phyloP scores from a whole-genome alignment of 2,113 vertebrate genomes.

The Salvelinus sp. region DNA sequence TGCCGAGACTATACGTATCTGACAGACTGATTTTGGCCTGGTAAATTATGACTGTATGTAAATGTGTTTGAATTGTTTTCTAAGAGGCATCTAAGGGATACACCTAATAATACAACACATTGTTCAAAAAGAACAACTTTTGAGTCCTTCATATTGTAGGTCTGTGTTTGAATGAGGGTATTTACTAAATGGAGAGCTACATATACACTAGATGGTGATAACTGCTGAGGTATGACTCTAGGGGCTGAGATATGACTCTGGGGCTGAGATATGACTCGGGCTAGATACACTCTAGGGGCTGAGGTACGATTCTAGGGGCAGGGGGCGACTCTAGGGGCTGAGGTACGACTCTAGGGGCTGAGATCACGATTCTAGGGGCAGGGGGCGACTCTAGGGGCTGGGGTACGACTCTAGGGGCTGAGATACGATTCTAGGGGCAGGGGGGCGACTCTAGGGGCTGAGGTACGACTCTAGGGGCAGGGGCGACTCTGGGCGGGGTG shows the following conservation, averaged over 20 bases:
- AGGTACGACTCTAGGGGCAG: too few relatives aligned
- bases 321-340: too few relatives aligned
- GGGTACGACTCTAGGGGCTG: too few relatives aligned
- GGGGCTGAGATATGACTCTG: background rate
- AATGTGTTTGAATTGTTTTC: background rate
- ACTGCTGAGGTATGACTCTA: background rate
- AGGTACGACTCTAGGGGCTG: too few relatives aligned
- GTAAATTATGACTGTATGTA: background rate
- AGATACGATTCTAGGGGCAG: too few relatives aligned
- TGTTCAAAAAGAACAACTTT: background rate
- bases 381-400: too few relatives aligned
- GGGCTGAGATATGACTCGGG: background rate
- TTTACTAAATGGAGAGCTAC: background rate
- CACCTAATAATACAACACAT: too few relatives aligned
- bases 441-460: too few relatives aligned
- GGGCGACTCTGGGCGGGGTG: too few relatives aligned
- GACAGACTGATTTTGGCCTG: background rate
- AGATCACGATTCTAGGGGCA: too few relatives aligned
- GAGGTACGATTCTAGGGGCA: too few relatives aligned
- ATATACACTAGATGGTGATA: background rate
- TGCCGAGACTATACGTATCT: constrained; percentile 4
- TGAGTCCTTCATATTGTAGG: background rate
- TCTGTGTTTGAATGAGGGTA: background rate
- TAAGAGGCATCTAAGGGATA: background rate
- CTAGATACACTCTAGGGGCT: too few relatives aligned